These are phyloP conservation scores for Champsocephalus gunnari DNA, from an alignment of 2,797 vertebrate genomes.

Conservation along the genomic window DNA sequence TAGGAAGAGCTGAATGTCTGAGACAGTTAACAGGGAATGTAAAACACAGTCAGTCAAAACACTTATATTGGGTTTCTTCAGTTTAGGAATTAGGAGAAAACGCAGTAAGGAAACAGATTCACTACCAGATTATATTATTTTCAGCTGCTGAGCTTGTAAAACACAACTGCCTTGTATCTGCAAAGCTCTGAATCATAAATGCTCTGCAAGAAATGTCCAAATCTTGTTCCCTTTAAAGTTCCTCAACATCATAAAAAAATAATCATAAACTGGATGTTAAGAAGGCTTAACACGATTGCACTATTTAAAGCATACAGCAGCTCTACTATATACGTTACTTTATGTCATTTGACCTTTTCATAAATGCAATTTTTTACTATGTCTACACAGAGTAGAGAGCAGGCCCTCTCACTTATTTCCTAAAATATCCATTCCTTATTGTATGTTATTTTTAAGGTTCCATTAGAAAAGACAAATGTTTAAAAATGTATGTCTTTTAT, in stretches of 20 bases:
- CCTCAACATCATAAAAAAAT: not conserved
- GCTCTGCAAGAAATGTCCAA: not conserved
- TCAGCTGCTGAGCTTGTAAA: slow-evolving; percentile 4
- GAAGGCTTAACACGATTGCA: not conserved
- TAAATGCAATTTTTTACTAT: not conserved
- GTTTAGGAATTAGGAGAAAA: slow-evolving; percentile 16
- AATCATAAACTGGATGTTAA: not conserved
- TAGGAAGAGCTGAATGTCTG: slow-evolving; percentile 51
- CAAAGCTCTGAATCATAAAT: slow-evolving; percentile 5
- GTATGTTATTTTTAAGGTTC: not conserved
- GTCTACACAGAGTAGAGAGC: not conserved
- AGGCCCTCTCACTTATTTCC: not conserved
- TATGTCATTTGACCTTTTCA: not conserved
- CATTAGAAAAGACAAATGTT: not conserved
- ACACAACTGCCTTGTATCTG: not conserved
- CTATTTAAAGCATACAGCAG: not conserved
- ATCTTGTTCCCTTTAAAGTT: not conserved
- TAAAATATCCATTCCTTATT: not conserved
- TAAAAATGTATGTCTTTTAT: not conserved
- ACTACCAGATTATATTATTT: not conserved
- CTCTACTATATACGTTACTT: not conserved
- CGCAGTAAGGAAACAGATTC: slow-evolving; percentile 28
- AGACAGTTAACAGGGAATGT: slow-evolving; percentile 38
- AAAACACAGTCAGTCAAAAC: slow-evolving; percentile 43
- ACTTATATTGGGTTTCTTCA: slow-evolving; percentile 20